These are phyloP conservation scores for Ailurus styani DNA, from an alignment of 2,113 vertebrate species.

Conservation along the genomic window DNA sequence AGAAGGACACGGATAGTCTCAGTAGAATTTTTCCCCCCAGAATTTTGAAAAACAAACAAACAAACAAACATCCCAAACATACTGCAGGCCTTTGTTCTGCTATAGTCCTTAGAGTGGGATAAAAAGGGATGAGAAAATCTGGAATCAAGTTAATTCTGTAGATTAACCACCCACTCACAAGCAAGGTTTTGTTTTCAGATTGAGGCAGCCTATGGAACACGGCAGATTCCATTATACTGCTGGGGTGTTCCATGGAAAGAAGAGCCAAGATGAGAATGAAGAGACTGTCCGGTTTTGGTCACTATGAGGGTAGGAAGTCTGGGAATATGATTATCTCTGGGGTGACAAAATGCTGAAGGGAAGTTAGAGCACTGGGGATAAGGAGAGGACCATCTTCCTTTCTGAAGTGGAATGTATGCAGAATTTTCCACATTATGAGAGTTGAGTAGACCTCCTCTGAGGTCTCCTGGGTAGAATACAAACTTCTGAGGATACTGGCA, in stretches of 20 bases:
- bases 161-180: not conserved
- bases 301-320: not conserved
- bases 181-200: not conserved
- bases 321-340: not conserved
- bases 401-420: not conserved
- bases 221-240: not conserved
- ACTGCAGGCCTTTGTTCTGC: not conserved
- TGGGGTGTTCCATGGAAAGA: not conserved
- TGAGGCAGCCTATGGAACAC: not conserved
- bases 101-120: not conserved
- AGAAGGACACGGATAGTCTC: not conserved
- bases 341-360: not conserved
- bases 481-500: not conserved
- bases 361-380: not conserved
- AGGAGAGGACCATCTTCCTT: not conserved
- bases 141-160: not conserved
- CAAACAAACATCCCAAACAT: not conserved
- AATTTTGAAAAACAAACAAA: not conserved
- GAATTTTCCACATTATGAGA: not conserved
- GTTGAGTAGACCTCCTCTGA: not conserved
- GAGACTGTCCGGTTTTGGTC: not conserved
- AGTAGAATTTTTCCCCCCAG: not conserved
- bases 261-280: not conserved
- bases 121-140: not conserved
- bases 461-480: not conserved